Evolutionary conservation across 2,113 vertebrate species (phyloP).

Genomic region (Gallinago media): DNA sequence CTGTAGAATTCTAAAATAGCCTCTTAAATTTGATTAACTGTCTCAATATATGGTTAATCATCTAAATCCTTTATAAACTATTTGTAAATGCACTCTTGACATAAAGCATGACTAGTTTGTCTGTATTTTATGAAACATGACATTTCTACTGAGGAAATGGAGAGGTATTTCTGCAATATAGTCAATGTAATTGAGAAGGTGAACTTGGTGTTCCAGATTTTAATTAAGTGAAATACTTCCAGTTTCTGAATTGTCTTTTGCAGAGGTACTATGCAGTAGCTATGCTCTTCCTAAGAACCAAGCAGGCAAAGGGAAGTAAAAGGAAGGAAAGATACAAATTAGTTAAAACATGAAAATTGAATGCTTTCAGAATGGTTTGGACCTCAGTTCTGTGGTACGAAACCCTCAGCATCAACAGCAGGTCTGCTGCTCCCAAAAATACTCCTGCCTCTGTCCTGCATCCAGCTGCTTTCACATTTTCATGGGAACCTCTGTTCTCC

Average conservation of each 20-base stretch:
- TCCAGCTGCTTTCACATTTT: not conserved
- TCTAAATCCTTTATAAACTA: slow-evolving; percentile 60
- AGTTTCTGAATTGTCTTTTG: not conserved
- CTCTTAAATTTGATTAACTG: slow-evolving; percentile 59
- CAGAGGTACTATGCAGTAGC: not conserved
- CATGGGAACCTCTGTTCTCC: not conserved
- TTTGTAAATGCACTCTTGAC: slow-evolving; percentile 43
- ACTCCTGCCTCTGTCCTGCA: not conserved
- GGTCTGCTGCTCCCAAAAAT: not conserved
- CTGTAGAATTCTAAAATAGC: slow-evolving; percentile 36
- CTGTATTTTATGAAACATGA: slow-evolving; percentile 28
- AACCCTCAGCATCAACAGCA: not conserved
- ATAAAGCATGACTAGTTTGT: slow-evolving; percentile 5
- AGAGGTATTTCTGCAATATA: not conserved
- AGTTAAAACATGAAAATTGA: not conserved
- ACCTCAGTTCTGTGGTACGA: not conserved
- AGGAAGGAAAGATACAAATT: not conserved
- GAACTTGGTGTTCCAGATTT: not conserved
- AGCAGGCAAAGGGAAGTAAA: not conserved
- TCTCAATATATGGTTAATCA: slow-evolving; percentile 29
- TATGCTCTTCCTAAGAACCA: not conserved
- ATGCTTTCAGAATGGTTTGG: not conserved
- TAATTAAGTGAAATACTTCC: not conserved
- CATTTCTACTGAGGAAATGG: slow-evolving; percentile 37
- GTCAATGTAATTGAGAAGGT: not conserved